Evolutionary conservation across 2,113 vertebrate species (phyloP).

Genomic region (Carollia perspicillata): DNA sequence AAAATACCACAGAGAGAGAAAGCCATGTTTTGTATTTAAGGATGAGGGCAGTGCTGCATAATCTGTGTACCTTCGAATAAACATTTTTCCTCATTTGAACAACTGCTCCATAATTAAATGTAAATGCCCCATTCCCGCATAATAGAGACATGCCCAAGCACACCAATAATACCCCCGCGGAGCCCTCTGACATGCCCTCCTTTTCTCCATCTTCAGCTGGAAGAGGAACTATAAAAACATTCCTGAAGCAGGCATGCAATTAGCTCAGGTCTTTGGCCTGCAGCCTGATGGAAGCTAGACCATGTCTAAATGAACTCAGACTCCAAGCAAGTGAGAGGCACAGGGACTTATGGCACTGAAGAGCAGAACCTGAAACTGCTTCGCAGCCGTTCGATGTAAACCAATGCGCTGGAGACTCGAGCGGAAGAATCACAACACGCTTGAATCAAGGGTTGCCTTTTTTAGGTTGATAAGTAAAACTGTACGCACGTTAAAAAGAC

Average conservation of each 20-base stretch:
- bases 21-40: conserved; percentile 56
- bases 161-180: not conserved
- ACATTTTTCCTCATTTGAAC: conserved; percentile 26
- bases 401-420: not conserved
- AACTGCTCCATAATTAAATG: conserved; percentile 49
- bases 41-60: not conserved
- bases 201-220: not conserved
- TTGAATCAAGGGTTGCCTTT: not conserved
- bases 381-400: not conserved
- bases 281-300: conserved; percentile 19
- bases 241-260: not conserved
- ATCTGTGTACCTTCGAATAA: conserved; percentile 45
- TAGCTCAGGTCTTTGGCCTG: conserved; percentile 35
- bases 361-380: not conserved
- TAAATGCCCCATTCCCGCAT: not conserved
- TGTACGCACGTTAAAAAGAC: not conserved
- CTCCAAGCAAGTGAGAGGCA: not conserved
- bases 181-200: not conserved
- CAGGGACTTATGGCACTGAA: not conserved
- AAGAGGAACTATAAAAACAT: conserved; percentile 12
- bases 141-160: not conserved
- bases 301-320: conserved; percentile 41
- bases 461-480: not conserved
- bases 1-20: conserved; percentile 46
- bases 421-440: not conserved